Conservation (phyloP, 2,113 vertebrate genomes). For the Callipepla californica region DNA sequence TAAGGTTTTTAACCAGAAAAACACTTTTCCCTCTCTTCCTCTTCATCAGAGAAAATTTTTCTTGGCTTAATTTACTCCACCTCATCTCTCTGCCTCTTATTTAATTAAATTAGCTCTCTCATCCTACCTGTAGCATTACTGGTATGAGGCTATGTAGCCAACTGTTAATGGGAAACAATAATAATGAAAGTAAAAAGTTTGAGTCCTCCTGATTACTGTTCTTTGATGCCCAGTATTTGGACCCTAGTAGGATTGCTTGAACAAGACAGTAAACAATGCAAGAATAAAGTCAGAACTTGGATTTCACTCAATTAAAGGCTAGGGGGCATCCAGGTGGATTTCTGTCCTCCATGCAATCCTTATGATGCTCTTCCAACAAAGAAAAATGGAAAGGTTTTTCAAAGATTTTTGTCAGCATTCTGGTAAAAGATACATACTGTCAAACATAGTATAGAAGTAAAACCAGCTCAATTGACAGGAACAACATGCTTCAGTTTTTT, state of each 20-base stretch:
- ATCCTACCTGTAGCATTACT: background rate
- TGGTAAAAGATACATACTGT: background rate
- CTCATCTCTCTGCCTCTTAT: background rate
- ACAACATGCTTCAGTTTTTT: conserved; percentile 1
- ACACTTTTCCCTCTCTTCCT: background rate
- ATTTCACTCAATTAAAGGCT: background rate
- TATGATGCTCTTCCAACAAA: background rate
- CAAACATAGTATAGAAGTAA: background rate
- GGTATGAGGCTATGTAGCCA: background rate
- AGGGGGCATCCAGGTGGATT: background rate
- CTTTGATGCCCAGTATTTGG: background rate
- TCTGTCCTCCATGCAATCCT: background rate
- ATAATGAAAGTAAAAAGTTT: background rate
- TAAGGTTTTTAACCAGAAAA: background rate
- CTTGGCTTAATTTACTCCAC: background rate
- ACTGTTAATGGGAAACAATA: background rate
- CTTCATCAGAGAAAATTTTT: background rate
- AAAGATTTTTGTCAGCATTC: conserved; percentile 20
- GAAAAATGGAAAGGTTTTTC: background rate
- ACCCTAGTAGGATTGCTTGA: background rate
- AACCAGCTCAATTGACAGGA: background rate
- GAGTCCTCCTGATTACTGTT: background rate
- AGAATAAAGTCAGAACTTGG: background rate
- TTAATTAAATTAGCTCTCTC: background rate
- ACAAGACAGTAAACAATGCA: background rate